Evolutionary conservation across 2,113 vertebrate genomes (phyloP), one percentile per base, ranked within the genome.

Genomic region (Pseudorectes ferrugineus): DNA sequence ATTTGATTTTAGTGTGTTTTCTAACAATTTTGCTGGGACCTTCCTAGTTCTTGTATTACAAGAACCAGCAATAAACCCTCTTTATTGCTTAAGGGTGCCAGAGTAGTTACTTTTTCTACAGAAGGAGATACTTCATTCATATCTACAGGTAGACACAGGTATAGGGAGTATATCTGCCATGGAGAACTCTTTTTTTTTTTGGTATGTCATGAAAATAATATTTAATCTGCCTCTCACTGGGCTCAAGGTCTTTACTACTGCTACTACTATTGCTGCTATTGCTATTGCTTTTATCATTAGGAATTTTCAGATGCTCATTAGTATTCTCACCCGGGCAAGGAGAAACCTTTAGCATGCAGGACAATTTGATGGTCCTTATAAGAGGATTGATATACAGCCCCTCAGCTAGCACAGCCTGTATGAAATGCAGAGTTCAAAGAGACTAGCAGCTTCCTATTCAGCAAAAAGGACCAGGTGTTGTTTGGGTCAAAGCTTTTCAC

Each of bases 391-490:
- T 35, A 61, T 6, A 4, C 9, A 73, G 15, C 2, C 11, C 22
- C 29, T 67, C 12, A 55, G 9, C 11, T 35, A 31, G 22, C 26
- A 85, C 7, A 80, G 20, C 5, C 25, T 43, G 12, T 10, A 31
- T 29, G 43, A 89, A 81, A 62, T 24, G 18, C 16, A n/a, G 26
- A 24, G 9, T 78, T 36, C 46, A 35, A 85, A n/a, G 10, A 75
- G 38, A 38, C 4, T 33, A 54, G 8, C 19, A 76, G 11, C 29
- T 74, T 66, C 10, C 1, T 45, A 45, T 29, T 12, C 9, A 14
- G 16, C 67, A 36, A 45, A 83, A 77, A 46, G 19, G 10, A 45
- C 2, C 1, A 1, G 9, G 1, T 43, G 2, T 4, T 52, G 2
- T 57, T 29, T 66, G 23, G 22, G 55, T 36, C 4, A 20, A 55